These are phyloP conservation scores for mouse (Mus musculus) DNA, from an alignment of 2,113 vertebrate genomes.

Conservation along the genomic window DNA sequence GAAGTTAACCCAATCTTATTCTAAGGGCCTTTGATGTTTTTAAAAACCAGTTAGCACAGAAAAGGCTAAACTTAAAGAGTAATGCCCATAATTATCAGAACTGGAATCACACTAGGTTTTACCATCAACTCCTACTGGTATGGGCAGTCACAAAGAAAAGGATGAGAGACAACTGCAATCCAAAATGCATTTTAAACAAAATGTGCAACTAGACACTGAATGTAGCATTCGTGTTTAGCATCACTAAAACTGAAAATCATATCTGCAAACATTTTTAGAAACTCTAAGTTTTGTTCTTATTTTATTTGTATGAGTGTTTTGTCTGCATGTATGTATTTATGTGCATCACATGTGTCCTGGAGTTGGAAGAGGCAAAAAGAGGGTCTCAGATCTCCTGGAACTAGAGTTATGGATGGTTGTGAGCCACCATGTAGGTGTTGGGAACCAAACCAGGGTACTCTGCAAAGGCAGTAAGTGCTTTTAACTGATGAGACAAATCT, in stretches of 20 bases:
- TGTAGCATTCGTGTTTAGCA: background rate
- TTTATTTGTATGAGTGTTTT: background rate
- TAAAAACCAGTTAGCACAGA: background rate
- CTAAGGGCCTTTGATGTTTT: background rate
- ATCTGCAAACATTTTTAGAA: background rate
- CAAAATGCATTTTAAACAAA: background rate
- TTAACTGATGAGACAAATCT: background rate
- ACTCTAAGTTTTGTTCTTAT: background rate
- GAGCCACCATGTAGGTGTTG: background rate
- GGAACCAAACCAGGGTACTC: background rate
- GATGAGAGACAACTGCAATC: background rate
- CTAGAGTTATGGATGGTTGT: background rate
- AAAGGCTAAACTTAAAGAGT: conserved; percentile 12
- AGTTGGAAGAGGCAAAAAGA: background rate
- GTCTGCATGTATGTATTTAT: background rate
- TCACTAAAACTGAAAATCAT: background rate
- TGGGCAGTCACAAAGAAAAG: conserved; percentile 2
- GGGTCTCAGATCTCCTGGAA: background rate
- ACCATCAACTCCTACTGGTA: background rate
- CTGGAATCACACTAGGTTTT: background rate
- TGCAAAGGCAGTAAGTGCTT: background rate
- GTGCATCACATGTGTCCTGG: background rate
- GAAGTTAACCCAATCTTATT: background rate
- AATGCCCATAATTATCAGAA: background rate
- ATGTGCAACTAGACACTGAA: background rate